Percentiles rank a stretch among this genome's conserved stretches.
Evolutionary conservation across 2,888 invertebrate species (phyloP).

Genomic region (Steinernema carpocapsae): DNA sequence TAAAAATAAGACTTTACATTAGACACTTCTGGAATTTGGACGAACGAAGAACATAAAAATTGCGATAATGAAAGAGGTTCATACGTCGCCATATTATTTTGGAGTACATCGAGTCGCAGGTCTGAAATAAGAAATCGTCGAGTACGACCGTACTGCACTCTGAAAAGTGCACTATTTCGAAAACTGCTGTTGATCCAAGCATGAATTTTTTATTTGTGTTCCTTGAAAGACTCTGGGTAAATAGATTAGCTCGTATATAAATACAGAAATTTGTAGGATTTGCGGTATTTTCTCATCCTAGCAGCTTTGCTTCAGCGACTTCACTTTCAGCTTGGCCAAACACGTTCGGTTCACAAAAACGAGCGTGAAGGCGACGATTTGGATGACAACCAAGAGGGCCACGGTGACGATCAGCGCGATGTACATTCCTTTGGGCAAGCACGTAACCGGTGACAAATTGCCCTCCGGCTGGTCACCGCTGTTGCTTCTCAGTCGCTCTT

Average conservation of each 20-base stretch:
- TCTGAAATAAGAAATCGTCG: no score
- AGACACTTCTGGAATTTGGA: no score
- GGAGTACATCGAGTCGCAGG: no score
- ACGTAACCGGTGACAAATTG: conserved; percentile 4
- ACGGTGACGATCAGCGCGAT: conserved; percentile 43
- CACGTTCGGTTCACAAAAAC: conserved; percentile 9
- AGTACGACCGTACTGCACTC: no score
- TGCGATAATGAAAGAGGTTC: not conserved
- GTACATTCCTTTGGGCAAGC: conserved; percentile 41
- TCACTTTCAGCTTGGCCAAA: not conserved
- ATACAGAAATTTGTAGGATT: no score
- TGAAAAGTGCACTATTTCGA: no score
- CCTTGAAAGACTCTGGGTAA: no score
- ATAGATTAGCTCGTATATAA: no score
- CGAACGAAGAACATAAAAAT: not conserved
- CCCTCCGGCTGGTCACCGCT: not conserved
- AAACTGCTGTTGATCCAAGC: no score
- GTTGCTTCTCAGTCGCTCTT: conserved; percentile 29
- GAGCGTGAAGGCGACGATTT: conserved; percentile 37
- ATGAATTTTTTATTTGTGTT: no score
- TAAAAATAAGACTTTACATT: no score
- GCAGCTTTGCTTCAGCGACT: conserved; percentile 1
- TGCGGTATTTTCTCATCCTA: no score
- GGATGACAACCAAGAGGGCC: conserved; percentile 38
- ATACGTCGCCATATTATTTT: not conserved